These are phyloP conservation scores for Melanerpes aurifrons DNA, from an alignment of 2,113 vertebrate genomes.

Conservation along the genomic window DNA sequence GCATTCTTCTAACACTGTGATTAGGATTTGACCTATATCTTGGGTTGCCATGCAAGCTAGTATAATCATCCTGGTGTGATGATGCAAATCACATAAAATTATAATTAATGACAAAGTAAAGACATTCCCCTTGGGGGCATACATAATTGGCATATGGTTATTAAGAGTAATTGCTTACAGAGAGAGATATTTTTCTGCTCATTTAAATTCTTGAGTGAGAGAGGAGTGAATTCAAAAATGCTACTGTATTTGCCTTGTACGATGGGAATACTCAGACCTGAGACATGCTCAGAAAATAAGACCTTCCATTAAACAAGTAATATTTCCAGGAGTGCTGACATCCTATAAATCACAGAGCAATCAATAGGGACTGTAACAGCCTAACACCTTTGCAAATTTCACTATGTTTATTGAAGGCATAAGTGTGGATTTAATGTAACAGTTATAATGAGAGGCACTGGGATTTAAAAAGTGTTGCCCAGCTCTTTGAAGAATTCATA, in stretches of 20 bases:
- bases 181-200: background rate
- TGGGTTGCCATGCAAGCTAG: constrained; percentile 37
- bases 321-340: background rate
- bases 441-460: background rate
- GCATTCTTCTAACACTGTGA: constrained; percentile 11
- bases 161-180: constrained; percentile 54
- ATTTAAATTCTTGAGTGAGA: constrained; percentile 50
- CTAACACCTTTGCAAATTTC: background rate
- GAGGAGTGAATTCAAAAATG: background rate
- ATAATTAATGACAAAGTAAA: constrained; percentile 67
- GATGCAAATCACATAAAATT: constrained; percentile 60
- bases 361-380: background rate
- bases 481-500: background rate
- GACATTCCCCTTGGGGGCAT: constrained; percentile 22
- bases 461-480: background rate
- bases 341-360: background rate
- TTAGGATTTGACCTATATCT: constrained; percentile 53
- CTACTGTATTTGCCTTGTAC: background rate
- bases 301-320: background rate
- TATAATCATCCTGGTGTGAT: constrained; percentile 28
- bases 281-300: background rate
- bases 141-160: constrained; percentile 58
- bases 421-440: background rate
- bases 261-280: background rate
- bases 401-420: background rate